A percentile compares a stretch with the other conserved stretches of the same genome.
These are phyloP conservation scores for Kryptolebias ocellatus DNA, from an alignment of 2,797 vertebrate species.

Conservation along the genomic window DNA sequence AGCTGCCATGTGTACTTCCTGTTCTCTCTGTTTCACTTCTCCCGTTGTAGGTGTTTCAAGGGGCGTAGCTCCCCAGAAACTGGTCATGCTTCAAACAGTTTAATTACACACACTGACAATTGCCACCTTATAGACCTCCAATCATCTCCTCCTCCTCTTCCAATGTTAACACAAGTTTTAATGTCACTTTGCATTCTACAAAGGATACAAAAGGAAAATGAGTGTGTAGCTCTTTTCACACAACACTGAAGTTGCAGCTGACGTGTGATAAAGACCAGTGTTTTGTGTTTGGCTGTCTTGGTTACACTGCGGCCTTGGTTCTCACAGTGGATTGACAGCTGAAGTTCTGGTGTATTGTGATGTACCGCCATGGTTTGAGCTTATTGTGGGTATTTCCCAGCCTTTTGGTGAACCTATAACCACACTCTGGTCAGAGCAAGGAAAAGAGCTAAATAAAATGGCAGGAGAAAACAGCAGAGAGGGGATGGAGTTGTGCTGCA, in stretches of 20 bases:
- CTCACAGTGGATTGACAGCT: slow-evolving; percentile 17
- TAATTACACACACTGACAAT: slow-evolving; percentile 47
- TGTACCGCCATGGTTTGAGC: slow-evolving; percentile 26
- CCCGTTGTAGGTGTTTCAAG: slow-evolving; percentile 56
- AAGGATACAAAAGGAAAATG: too few relatives aligned
- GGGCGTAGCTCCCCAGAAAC: slow-evolving; percentile 22
- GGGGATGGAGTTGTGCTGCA: slow-evolving; percentile 40
- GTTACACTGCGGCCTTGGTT: slow-evolving; percentile 28
- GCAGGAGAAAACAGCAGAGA: slow-evolving; percentile 26
- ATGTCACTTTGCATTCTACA: too few relatives aligned
- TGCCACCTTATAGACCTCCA: neutral
- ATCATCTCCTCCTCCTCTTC: slow-evolving; percentile 11
- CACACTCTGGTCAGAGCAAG: slow-evolving; percentile 60
- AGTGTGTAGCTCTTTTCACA: too few relatives aligned
- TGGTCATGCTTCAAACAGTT: slow-evolving; percentile 37
- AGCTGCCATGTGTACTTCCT: slow-evolving; percentile 67
- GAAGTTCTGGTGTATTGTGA: slow-evolving; percentile 23
- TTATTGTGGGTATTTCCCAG: slow-evolving; percentile 71
- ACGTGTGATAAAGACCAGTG: neutral
- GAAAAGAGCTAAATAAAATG: slow-evolving; percentile 44
- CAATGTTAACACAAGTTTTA: slow-evolving; percentile 24
- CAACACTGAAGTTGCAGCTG: neutral
- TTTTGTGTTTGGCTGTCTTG: slow-evolving; percentile 26
- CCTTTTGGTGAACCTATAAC: slow-evolving; percentile 71
- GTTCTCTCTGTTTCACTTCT: slow-evolving; percentile 40